These are phyloP conservation scores for Melipona quadrifasciata DNA, from an alignment of 1,140 invertebrate genomes.

Conservation along the genomic window DNA sequence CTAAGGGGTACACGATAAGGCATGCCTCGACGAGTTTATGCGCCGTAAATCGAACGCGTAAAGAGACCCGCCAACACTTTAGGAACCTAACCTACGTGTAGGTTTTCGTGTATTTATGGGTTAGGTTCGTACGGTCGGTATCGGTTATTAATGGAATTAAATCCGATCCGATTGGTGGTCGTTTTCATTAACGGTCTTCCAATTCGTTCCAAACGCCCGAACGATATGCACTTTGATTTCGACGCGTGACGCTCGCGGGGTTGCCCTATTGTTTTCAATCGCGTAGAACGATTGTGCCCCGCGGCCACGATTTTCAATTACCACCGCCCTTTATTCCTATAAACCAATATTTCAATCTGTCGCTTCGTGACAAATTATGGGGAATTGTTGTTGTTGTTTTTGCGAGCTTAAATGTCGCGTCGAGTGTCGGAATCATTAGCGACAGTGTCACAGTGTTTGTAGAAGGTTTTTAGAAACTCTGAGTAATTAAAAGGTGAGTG, in stretches of 20 bases:
- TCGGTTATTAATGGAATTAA: constrained; percentile 8
- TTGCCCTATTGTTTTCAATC: neutral
- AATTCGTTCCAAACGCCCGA: neutral
- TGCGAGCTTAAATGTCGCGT: too few relatives aligned
- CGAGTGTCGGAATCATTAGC: too few relatives aligned
- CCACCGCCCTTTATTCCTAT: neutral
- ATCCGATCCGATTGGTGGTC: neutral
- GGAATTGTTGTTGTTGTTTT: too few relatives aligned
- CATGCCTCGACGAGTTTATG: neutral
- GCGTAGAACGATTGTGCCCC: neutral
- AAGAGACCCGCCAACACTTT: neutral
- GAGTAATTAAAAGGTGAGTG: too few relatives aligned
- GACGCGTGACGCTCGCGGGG: neutral
- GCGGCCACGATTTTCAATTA: neutral
- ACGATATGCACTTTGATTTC: neutral
- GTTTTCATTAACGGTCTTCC: constrained; percentile 9
- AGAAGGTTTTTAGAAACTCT: too few relatives aligned
- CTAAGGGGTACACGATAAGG: neutral
- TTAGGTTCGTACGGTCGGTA: neutral
- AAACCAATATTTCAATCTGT: neutral
- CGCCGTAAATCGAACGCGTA: neutral
- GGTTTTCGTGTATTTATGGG: neutral
- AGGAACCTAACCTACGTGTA: neutral
- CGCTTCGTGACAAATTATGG: neutral
- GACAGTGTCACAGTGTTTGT: too few relatives aligned